These are phyloP conservation scores for Dynastes hyllus DNA, from an alignment of 2,888 invertebrate species.

Conservation along the genomic window DNA sequence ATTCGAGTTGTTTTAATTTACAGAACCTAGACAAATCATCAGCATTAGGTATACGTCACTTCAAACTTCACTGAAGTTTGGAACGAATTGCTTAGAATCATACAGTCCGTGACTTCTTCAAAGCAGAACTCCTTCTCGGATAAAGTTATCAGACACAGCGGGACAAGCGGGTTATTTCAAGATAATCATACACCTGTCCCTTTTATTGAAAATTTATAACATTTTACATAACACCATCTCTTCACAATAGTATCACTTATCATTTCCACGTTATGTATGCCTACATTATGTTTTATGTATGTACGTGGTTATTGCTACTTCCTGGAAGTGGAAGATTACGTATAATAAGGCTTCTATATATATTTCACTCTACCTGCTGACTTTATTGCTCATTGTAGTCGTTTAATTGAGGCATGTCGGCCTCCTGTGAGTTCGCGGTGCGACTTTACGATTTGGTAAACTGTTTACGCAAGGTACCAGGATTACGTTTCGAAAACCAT, in stretches of 20 bases:
- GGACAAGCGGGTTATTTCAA: conserved; percentile 49
- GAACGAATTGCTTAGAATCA: conserved; percentile 24
- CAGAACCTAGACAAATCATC: background rate
- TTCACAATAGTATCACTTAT: conserved; percentile 48
- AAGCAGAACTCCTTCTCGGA: conserved; percentile 45
- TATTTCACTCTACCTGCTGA: conserved; percentile 51
- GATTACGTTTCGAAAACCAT: conserved; percentile 14
- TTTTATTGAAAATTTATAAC: conserved; percentile 54
- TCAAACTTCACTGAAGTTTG: background rate
- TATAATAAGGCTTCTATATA: conserved; percentile 50
- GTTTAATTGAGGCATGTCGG: conserved; percentile 45
- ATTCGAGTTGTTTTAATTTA: background rate
- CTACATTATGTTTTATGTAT: conserved; percentile 12
- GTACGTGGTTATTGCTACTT: conserved; percentile 54
- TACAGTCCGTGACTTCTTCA: conserved; percentile 31
- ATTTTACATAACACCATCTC: conserved; percentile 44
- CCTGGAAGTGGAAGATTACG: conserved; percentile 55
- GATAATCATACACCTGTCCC: conserved; percentile 57
- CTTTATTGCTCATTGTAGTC: conserved; percentile 48
- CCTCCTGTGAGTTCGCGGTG: conserved; percentile 9
- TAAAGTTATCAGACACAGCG: conserved; percentile 48
- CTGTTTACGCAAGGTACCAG: conserved; percentile 21
- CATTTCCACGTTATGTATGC: conserved; percentile 29
- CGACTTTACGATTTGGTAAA: conserved; percentile 34
- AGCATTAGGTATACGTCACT: background rate